Conservation (phyloP, 2,113 vertebrate genomes). For the Gasterosteus aculeatus region DNA sequence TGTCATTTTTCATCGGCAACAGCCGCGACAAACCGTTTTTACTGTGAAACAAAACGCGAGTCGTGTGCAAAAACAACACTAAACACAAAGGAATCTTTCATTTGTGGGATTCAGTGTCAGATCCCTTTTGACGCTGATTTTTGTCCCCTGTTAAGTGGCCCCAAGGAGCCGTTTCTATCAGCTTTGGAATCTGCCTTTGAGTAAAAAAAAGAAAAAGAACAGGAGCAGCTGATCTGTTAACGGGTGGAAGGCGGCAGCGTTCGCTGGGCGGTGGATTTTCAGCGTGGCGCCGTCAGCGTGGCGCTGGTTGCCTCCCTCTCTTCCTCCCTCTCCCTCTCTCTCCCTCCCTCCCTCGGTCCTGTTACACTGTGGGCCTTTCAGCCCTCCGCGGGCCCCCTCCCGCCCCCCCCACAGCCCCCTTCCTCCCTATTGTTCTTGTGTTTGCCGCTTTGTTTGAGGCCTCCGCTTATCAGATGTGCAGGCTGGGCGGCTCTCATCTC, state of each 20-base stretch:
- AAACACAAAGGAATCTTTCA: neutral
- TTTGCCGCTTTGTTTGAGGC: constrained; percentile 68
- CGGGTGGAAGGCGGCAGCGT: constrained; percentile 22
- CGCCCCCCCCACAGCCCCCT: constrained; percentile 64
- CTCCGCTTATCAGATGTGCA: constrained; percentile 65
- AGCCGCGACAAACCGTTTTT: neutral
- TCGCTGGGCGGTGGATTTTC: constrained; percentile 35
- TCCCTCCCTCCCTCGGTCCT: constrained; percentile 6
- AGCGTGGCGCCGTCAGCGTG: constrained; percentile 52
- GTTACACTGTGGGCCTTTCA: constrained; percentile 64
- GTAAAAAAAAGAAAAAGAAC: neutral
- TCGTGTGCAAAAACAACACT: no score
- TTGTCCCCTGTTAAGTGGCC: neutral
- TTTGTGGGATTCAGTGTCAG: neutral
- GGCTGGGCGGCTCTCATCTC: constrained; percentile 37
- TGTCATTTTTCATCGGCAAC: constrained; percentile 15
- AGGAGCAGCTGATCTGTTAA: constrained; percentile 20
- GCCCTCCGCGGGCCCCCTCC: constrained; percentile 64
- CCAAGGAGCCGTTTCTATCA: neutral
- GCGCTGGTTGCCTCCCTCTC: constrained; percentile 32
- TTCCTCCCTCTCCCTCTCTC: no score
- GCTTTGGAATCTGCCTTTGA: neutral
- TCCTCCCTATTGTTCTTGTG: constrained; percentile 76
- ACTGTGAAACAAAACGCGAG: no score
- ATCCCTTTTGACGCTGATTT: neutral